These are phyloP conservation scores for Sardinella longiceps DNA, from an alignment of 2,797 vertebrate genomes.

Conservation along the genomic window DNA sequence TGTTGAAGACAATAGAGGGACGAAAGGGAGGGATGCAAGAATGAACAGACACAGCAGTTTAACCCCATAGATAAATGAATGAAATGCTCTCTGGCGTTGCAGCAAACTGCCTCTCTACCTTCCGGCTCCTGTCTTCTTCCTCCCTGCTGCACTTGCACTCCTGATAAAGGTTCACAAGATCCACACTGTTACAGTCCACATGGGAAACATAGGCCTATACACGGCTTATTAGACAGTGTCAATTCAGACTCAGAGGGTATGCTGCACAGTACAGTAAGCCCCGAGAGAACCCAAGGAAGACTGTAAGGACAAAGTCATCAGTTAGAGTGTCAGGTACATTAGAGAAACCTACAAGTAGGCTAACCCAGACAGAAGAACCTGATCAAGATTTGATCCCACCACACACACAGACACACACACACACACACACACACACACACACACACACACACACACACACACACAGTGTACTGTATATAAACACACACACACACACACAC, in stretches of 20 bases:
- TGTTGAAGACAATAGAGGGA: conserved; percentile 33
- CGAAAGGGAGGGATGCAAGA: conserved; percentile 29
- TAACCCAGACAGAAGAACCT: too few relatives aligned
- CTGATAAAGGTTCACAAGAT: conserved; percentile 55
- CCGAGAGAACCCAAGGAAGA: too few relatives aligned
- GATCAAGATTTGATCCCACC: too few relatives aligned
- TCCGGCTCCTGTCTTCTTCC: conserved; percentile 73
- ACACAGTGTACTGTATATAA: too few relatives aligned
- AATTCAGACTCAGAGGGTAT: too few relatives aligned
- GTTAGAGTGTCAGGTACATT: too few relatives aligned
- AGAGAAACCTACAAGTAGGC: too few relatives aligned
- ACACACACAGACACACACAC: too few relatives aligned
- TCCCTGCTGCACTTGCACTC: conserved; percentile 65
- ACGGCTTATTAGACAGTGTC: not conserved
- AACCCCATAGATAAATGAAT: conserved; percentile 57
- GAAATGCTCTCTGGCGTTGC: conserved; percentile 63
- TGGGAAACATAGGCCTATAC: not conserved
- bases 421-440: not conserved
- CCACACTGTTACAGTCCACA: not conserved
- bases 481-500: conserved; percentile 19
- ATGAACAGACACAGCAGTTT: not conserved
- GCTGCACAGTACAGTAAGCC: too few relatives aligned
- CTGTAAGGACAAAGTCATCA: too few relatives aligned
- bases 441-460: not conserved
- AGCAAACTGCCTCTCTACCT: conserved; percentile 78